These are phyloP conservation scores for Luscinia luscinia DNA, from an alignment of 2,797 vertebrate genomes.

Conservation along the genomic window DNA sequence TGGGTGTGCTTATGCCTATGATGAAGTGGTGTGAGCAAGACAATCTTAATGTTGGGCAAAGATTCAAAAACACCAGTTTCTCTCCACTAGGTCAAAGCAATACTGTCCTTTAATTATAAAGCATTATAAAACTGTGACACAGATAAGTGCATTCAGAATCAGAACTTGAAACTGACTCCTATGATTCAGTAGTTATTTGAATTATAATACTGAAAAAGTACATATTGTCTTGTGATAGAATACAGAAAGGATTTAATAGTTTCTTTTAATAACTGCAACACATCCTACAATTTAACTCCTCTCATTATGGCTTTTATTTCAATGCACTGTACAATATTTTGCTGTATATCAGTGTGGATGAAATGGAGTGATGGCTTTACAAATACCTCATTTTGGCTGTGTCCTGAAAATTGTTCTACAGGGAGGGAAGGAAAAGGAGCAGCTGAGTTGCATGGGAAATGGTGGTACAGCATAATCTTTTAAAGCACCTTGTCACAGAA, in stretches of 20 bases:
- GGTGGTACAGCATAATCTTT: not conserved
- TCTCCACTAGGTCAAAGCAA: not conserved
- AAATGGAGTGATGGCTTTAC: not conserved
- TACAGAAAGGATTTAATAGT: not conserved
- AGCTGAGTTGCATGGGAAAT: not conserved
- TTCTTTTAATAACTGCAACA: not conserved
- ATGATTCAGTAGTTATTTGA: not conserved
- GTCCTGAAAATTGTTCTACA: not conserved
- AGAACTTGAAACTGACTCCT: not conserved
- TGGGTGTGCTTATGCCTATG: not conserved
- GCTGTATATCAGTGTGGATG: not conserved
- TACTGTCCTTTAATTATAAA: not conserved
- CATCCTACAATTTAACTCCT: not conserved
- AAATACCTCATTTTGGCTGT: not conserved
- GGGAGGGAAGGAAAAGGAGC: not conserved
- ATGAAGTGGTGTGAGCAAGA: not conserved
- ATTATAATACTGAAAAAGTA: not conserved
- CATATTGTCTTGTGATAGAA: not conserved
- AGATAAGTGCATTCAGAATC: not conserved
- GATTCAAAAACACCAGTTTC: not conserved
- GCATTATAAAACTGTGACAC: not conserved
- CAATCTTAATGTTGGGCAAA: not conserved
- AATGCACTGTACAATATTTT: not conserved
- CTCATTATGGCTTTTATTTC: slow-evolving; percentile 3
- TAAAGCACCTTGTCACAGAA: not conserved